A percentile compares a stretch with the other conserved stretches of the same genome.
phyloP scores from a whole-genome alignment of 2,888 invertebrate species.

The Cryptocephalus moraei region DNA sequence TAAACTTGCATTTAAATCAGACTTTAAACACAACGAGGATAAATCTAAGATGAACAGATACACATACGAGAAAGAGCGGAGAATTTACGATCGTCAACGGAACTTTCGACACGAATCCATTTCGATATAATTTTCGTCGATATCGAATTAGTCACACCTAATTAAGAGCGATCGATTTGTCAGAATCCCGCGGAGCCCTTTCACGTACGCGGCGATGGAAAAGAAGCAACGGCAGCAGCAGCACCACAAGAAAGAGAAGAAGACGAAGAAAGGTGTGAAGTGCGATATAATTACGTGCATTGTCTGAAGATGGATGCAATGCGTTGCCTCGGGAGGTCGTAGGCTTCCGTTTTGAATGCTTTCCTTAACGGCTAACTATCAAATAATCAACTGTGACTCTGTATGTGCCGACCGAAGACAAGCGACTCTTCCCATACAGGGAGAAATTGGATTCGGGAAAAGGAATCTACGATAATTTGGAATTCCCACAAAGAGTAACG shows the following conservation, averaged over 20 bases:
- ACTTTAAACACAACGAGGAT: no score
- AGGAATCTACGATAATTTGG: background rate
- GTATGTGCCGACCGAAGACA: constrained; percentile 1
- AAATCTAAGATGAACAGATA: no score
- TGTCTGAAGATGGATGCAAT: constrained; percentile 35
- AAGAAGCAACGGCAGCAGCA: background rate
- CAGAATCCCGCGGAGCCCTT: constrained; percentile 1
- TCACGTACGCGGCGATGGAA: constrained; percentile 1
- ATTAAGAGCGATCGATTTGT: constrained; percentile 2
- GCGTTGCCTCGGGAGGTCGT: constrained; percentile 31
- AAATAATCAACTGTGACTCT: constrained; percentile 33
- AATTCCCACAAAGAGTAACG: background rate
- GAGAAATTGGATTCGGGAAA: no score
- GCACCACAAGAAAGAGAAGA: constrained; percentile 3
- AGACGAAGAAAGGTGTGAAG: constrained; percentile 28
- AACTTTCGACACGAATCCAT: no score
- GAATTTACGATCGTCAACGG: no score
- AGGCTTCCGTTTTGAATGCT: constrained; percentile 37
- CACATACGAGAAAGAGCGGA: no score
- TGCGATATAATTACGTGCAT: constrained; percentile 37
- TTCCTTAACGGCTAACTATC: constrained; percentile 27
- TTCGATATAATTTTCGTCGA: background rate
- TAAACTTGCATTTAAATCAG: background rate
- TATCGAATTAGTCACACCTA: constrained; percentile 7
- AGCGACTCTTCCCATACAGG: no score